Percentiles rank a stretch among this genome's conserved stretches.
Evolutionary conservation across 2,888 invertebrate genomes (phyloP).

Genomic region (Lapara coniferarum): DNA sequence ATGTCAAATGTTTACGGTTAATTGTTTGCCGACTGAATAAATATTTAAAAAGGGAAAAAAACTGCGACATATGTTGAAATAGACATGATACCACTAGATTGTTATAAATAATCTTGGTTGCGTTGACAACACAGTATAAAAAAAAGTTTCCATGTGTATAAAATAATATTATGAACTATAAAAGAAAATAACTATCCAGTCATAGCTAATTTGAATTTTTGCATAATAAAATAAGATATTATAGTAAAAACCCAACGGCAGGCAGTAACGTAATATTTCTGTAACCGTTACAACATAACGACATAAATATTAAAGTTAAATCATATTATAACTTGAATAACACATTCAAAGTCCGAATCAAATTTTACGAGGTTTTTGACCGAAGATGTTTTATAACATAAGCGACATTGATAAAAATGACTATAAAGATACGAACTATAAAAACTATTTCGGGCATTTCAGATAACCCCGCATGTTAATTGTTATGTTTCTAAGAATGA

Average conservation of each 20-base stretch:
- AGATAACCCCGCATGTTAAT: constrained; percentile 55
- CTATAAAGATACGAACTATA: constrained; percentile 55
- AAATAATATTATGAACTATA: no score
- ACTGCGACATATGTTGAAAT: constrained; percentile 31
- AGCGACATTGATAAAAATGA: constrained; percentile 58
- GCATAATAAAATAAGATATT: background rate
- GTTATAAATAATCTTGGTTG: background rate
- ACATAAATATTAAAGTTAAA: constrained; percentile 6
- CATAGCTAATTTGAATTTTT: no score
- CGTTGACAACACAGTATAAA: background rate
- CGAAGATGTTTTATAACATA: constrained; percentile 52
- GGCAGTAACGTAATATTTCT: background rate
- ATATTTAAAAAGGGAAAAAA: constrained; percentile 38
- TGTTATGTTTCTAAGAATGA: constrained; percentile 16
- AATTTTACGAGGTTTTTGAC: constrained; percentile 73
- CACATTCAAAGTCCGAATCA: constrained; percentile 13
- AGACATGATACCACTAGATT: background rate
- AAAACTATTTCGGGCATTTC: constrained; percentile 41
- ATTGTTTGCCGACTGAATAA: constrained; percentile 31
- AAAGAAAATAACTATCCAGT: no score
- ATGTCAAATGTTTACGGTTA: constrained; percentile 47
- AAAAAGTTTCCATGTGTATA: no score
- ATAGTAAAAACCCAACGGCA: background rate
- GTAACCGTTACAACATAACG: background rate
- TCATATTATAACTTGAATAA: background rate